phyloP scores from a whole-genome alignment of 2,113 vertebrate genomes.

The Tringa solitaria region DNA sequence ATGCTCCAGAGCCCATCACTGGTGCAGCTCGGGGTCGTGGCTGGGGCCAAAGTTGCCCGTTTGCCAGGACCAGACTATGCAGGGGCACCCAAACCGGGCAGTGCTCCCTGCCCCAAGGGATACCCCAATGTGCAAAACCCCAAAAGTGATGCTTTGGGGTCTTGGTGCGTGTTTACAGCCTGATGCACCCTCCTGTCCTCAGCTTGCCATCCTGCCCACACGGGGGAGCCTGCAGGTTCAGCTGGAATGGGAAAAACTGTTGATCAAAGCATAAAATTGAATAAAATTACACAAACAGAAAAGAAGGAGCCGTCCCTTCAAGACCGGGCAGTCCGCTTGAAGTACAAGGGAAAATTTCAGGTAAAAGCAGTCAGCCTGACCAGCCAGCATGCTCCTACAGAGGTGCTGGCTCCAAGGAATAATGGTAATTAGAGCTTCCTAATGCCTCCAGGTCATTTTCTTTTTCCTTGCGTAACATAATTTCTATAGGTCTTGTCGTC shows the following conservation, averaged over 20 bases:
- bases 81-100: background rate
- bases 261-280: background rate
- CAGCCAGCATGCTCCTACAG: background rate
- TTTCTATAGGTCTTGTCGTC: background rate
- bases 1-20: background rate
- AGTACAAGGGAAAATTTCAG: background rate
- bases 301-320: background rate
- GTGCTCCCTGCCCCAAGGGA: background rate
- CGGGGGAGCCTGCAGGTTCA: fast-evolving
- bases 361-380: background rate
- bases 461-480: background rate
- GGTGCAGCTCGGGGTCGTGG: fast-evolving
- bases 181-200: background rate
- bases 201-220: background rate
- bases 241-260: background rate
- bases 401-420: background rate
- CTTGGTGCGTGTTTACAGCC: fast-evolving
- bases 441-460: background rate
- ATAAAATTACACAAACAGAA: fast-evolving
- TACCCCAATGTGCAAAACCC: background rate
- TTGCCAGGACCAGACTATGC: fast-evolving
- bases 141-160: background rate
- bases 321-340: background rate
- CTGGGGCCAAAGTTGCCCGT: fast-evolving
- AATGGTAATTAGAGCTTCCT: background rate